These are phyloP conservation scores for Nothobranchius furzeri DNA, from an alignment of 2,113 vertebrate species.

Conservation along the genomic window DNA sequence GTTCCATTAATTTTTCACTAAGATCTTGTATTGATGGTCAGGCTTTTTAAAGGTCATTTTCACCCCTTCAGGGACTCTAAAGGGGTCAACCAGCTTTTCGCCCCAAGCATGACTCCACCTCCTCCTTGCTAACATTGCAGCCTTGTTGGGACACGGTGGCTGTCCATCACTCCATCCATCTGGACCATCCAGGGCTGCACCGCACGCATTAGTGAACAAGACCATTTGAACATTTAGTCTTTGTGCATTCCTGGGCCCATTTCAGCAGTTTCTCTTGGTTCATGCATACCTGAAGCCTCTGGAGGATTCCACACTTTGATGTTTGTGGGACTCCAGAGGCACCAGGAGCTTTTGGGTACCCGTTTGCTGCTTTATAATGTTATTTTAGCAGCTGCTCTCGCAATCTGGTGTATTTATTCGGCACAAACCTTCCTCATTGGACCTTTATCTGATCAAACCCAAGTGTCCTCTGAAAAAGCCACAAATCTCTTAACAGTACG, in stretches of 20 bases:
- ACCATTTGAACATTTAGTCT: not conserved
- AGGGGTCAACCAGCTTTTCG: too few relatives aligned
- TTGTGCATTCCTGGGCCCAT: not conserved
- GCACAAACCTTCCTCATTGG: not conserved
- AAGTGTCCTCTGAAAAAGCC: too few relatives aligned
- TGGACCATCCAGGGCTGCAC: too few relatives aligned
- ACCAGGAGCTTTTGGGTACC: not conserved
- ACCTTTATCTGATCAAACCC: not conserved
- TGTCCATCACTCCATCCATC: too few relatives aligned
- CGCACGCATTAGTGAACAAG: not conserved
- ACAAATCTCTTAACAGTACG: not conserved
- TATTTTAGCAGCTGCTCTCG: not conserved
- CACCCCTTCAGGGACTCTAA: too few relatives aligned
- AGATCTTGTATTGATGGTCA: too few relatives aligned
- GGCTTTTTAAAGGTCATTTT: too few relatives aligned
- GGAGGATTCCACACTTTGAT: not conserved
- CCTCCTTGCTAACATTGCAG: too few relatives aligned
- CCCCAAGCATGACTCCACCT: too few relatives aligned
- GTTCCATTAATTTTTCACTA: too few relatives aligned
- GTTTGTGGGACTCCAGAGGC: not conserved
- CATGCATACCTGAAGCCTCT: not conserved
- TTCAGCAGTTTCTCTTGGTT: not conserved
- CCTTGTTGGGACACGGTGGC: too few relatives aligned
- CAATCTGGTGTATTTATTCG: not conserved
- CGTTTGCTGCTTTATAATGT: not conserved